Base-by-base conservation (phyloP, 2,888 invertebrate species). In the Lasioglossum oenotherae region DNA sequence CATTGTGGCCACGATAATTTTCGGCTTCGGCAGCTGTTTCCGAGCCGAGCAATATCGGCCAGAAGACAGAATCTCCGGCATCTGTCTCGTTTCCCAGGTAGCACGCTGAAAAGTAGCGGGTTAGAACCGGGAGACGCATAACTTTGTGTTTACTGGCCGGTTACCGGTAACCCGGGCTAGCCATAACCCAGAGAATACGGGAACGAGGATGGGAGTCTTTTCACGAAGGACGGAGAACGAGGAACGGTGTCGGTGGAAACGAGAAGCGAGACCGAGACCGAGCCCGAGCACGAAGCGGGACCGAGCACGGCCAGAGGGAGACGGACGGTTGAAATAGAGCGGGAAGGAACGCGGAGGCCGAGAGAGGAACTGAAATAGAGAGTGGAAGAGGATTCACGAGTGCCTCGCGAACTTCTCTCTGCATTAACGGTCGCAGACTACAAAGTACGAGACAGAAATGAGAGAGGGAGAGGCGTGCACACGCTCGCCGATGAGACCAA, bases 341-440 rank as follows among this genome's bases (percentile, higher is more conserved):
- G 71, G 80, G 74, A 87, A 80, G 84, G 80, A 78, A 73, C 72
- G 49, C 41, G 41, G 80, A 41, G 75, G 41, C 16, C 69, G 78
- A 72, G 79, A 80, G 80, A 80, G 77, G 69, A 78, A 49, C 78
- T 77, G 80, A 83, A 81, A 83, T 74, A 83, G 80, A 82, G 81
- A 81, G 87, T 85, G 78, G 83, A 85, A 86, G 84, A 84, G 85
- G 80, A 89, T 89, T 89, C 89, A 86, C 85, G 81, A 87, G 80
- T 89, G 85, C 77, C 81, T 76, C 82, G 75, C 75, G 69, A 81
- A 89, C 82, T 89, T 88, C 83, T 88, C 89, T 87, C 86, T 83
- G 84, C 85, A 85, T 90, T 90, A 90, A 90, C 90, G 84, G 85
- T 86, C 85, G 82, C 78, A 80, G 86, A 90, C 87, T 89, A 86